Conservation (phyloP, 2,888 invertebrate species). For the Cephus nigrinus region DNA sequence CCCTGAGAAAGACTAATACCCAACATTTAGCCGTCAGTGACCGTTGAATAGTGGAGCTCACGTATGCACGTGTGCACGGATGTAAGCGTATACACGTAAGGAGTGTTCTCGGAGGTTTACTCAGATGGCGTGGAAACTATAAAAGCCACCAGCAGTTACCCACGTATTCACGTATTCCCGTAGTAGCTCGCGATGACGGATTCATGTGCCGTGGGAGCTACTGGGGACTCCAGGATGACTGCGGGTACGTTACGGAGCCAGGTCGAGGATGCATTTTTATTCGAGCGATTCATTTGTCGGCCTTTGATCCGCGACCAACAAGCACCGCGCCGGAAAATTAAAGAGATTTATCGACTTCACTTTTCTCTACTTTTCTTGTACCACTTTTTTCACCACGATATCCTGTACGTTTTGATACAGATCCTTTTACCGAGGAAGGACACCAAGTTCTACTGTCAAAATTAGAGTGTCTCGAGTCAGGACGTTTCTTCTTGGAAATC, state of each 20-base stretch:
- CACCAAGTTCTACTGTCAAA: not conserved
- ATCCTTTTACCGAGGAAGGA: not conserved
- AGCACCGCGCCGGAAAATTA: conserved; percentile 50
- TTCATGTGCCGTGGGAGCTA: conserved; percentile 54
- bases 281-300: conserved; percentile 56
- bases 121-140: conserved; percentile 44
- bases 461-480: not conserved
- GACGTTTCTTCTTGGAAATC: not conserved
- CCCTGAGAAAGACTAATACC: not conserved
- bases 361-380: conserved; percentile 15
- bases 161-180: conserved; percentile 33
- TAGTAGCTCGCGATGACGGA: conserved; percentile 56
- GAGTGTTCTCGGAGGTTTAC: conserved; percentile 14
- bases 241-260: conserved; percentile 4
- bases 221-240: conserved; percentile 6
- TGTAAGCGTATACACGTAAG: not conserved
- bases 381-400: conserved; percentile 10
- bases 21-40: conserved; percentile 4
- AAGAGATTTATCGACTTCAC: conserved; percentile 46
- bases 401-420: not conserved
- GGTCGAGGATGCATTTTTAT: conserved; percentile 30
- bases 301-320: conserved; percentile 49
- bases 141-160: conserved; percentile 43
- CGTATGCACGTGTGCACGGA: not conserved
- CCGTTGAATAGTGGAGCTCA: not conserved